phyloP scores from a whole-genome alignment of 2,888 invertebrate species.

The Horisme vitalbata region DNA sequence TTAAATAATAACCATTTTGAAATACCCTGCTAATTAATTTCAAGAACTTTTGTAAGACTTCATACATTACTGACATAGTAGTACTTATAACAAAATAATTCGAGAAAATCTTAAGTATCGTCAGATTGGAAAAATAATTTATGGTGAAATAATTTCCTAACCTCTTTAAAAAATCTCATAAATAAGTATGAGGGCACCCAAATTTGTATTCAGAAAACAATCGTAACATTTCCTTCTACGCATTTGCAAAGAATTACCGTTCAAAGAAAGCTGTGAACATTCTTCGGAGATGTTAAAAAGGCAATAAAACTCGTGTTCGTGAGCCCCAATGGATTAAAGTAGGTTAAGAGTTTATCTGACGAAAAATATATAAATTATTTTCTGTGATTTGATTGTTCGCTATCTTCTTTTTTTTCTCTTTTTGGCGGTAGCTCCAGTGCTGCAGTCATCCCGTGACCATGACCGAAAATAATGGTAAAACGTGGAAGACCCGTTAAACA shows the following conservation, averaged over 20 bases:
- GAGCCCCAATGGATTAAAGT: neutral
- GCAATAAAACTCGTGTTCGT: conserved; percentile 10
- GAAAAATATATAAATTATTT: too few species aligned
- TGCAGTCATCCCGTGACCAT: too few species aligned
- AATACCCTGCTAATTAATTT: conserved; percentile 1
- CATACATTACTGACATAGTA: neutral
- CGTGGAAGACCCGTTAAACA: too few species aligned
- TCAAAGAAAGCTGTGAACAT: conserved; percentile 13
- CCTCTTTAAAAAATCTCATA: neutral
- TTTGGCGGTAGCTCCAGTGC: too few species aligned
- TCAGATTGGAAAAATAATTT: too few species aligned
- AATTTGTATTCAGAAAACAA: conserved; percentile 23
- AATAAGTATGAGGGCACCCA: conserved; percentile 2
- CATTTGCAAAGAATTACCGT: conserved; percentile 21
- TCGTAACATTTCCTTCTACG: neutral
- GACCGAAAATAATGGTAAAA: too few species aligned
- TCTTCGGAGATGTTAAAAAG: conserved; percentile 19
- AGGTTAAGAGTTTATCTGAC: too few species aligned
- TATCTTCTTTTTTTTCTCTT: too few species aligned
- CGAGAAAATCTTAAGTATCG: neutral
- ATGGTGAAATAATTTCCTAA: too few species aligned
- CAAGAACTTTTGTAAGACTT: neutral
- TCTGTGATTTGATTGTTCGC: too few species aligned
- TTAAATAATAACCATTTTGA: too few species aligned
- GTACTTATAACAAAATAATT: conserved; percentile 3